phyloP scores from a whole-genome alignment of 1,140 invertebrate species.

The Penaeus vannamei region DNA sequence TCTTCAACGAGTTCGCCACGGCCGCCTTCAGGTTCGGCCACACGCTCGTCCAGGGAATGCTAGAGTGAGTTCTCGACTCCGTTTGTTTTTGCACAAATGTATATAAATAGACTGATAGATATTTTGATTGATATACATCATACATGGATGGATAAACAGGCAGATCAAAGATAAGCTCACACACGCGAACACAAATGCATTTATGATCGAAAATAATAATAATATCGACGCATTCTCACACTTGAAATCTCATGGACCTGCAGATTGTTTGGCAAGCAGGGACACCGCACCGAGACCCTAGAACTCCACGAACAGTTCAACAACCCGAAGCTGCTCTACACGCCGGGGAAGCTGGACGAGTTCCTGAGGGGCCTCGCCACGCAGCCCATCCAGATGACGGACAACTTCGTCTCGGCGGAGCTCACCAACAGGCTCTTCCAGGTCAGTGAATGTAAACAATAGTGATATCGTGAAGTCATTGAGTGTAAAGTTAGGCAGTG shows the following conservation, averaged over 20 bases:
- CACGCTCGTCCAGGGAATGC: conserved; percentile 77
- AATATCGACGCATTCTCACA: too few species aligned
- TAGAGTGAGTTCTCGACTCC: conserved; percentile 74
- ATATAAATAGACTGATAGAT: too few species aligned
- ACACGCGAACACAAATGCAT: too few species aligned
- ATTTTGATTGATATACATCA: too few species aligned
- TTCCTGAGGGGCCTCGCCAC: conserved; percentile 75
- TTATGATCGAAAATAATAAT: too few species aligned
- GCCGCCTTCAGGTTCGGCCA: conserved; percentile 79
- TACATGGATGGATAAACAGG: too few species aligned
- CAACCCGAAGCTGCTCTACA: conserved; percentile 75
- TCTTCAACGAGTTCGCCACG: conserved; percentile 80
- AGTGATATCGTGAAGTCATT: background rate
- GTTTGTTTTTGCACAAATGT: too few species aligned
- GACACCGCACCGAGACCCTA: background rate
- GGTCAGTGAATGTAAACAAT: conserved; percentile 36
- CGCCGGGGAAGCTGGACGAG: conserved; percentile 73
- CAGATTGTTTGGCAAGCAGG: conserved; percentile 54
- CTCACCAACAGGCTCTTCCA: conserved; percentile 77
- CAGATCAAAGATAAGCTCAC: too few species aligned
- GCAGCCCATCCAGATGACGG: conserved; percentile 74
- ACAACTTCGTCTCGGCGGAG: conserved; percentile 74
- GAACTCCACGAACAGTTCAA: conserved; percentile 78
- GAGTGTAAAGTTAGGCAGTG: background rate
- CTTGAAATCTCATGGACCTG: background rate